Evolutionary conservation across 2,797 vertebrate species (phyloP), one percentile per base, ranked within the genome.

Genomic region (Prunella strophiata): DNA sequence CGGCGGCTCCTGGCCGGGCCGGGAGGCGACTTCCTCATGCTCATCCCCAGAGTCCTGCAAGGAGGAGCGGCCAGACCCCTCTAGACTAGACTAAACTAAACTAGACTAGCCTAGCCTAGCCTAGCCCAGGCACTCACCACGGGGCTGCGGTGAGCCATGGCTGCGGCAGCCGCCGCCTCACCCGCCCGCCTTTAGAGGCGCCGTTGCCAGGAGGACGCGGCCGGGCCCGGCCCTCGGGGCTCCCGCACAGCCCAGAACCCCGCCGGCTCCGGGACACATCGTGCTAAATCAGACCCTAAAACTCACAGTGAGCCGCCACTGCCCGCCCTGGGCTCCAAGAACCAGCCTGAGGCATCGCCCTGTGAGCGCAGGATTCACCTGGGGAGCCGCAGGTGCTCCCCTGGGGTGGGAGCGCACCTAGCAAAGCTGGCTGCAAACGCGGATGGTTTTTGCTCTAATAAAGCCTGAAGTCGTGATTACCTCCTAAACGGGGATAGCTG

Each of bases 81-180:
- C 29, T 13, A 48, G 7, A 11, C 16, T 1, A 1, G 4, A 14
- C 15, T 1, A 55, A 5, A 11, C 6, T 2, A n/a, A 3, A 11
- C 16, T 0, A 8, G 10, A 7, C 10, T 9, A 5, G 1, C 10
- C 16, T 1, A n/a, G 34, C 16, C 23, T 5, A 7, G n/a, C 30
- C 20, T 3, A 20, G 10, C 11, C 3, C 29, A 0, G 3, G 19
- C 54, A 92, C 95, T 98, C 97, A 97, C 98, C 98, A 97, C 92
- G 0, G 57, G 30, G 58, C 43, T 91, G 7, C 16, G 6, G 22
- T 55, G 47, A 16, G 97, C 97, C 98, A 97, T 97, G 48, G 23
- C 45, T 0, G 27, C 71, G 0, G 8, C 19, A 1, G 8, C 57
- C 15, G 1, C 4, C 1, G 0, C 9, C 20, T 3, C 18, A 4